Base-by-base conservation (phyloP, 2,113 vertebrate genomes). In the Hypanus sabinus region DNA sequence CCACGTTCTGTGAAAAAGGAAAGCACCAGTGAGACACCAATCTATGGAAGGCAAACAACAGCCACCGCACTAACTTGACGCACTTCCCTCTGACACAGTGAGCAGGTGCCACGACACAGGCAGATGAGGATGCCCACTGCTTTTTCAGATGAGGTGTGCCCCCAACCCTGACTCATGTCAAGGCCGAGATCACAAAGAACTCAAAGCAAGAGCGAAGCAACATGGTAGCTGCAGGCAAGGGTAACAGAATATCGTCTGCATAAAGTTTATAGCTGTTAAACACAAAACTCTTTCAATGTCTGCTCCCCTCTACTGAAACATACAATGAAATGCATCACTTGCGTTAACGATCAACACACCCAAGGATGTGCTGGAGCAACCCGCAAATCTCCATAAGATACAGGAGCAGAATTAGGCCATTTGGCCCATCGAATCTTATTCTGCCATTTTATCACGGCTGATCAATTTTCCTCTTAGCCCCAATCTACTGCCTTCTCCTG, bases 1-100 rank as follows among this genome's bases (percentile, higher is more conserved):
- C 99, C 95, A 99, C 99, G 93, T 99, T 99, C 99, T 99, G 94
- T 94, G 79, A 46, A 94, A 90, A 62, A 65, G 12, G 65, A n/a
- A 5, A 5, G 24, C 12, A 7, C n/a, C 30, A 88, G 36, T 65
- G 57, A 73, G 22, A 22, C 71, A 46, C 46, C 46, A 46, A 46
- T 46, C 46, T 46, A 46, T 46, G 8, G 38, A 22, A 22, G 22
- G 6, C 20, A 83, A 83, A 14, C 55, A 38, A 36, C 24, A 18
- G 2, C 18, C 80, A 22, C 24, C 55, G 38, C 80, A 83, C 20
- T 36, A 55, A 55, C 80, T 7, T 38, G 38, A 36, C 8, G 36
- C 4, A 38, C 38, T 81, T 46, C 33, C 33, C 9, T 16, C 77
- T 81, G 7, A 24, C 0, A 27, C n/a, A 16, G 77, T 30, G 33